Evolutionary conservation across 2,113 vertebrate genomes (phyloP), one percentile per base, ranked within the genome.

Genomic region (Chaetorhynchus papuensis): DNA sequence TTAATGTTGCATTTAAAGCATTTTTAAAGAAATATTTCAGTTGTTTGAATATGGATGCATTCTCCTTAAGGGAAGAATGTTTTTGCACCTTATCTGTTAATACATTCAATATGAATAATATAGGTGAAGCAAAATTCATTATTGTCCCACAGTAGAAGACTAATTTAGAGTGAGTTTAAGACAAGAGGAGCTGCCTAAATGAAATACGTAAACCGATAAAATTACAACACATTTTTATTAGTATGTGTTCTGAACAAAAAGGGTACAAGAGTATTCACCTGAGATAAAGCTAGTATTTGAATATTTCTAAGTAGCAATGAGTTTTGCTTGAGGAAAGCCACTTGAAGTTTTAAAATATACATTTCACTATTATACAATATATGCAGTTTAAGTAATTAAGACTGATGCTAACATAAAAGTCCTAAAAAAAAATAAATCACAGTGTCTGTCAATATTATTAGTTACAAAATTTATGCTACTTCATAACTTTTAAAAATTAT

Each of bases 81-180:
- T 97, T 97, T 97, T 97, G 95, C 97, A 97, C 94, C 86, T 83
- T 97, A 95, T 94, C 90, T 97, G 80, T 97, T 98, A 98, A 97
- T 97, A 98, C 97, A 98, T 98, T 98, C 98, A 98, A 98, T 98
- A 98, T 98, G 98, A 98, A 98, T 98, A 97, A 97, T 85, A 97
- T 16, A 97, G 92, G 93, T 96, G 96, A 98, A 98, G 94, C 93
- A 97, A 74, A 96, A 93, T 21, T 89, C 68, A 91, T 64, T 96
- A 95, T 95, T 94, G 60, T 93, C 79, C 95, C 41, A 97, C 85
- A 93, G 94, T 83, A 97, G 71, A 90, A 95, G 77, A 60, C 95
- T 95, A 96, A 91, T 88, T 97, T 96, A 95, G 94, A 93, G 85
- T 83, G 78, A 96, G 76, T 96, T 97, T 94, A 97, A 95, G 87